Evolutionary conservation across 1,140 invertebrate species (phyloP).

Genomic region (Marisa cornuarietis): DNA sequence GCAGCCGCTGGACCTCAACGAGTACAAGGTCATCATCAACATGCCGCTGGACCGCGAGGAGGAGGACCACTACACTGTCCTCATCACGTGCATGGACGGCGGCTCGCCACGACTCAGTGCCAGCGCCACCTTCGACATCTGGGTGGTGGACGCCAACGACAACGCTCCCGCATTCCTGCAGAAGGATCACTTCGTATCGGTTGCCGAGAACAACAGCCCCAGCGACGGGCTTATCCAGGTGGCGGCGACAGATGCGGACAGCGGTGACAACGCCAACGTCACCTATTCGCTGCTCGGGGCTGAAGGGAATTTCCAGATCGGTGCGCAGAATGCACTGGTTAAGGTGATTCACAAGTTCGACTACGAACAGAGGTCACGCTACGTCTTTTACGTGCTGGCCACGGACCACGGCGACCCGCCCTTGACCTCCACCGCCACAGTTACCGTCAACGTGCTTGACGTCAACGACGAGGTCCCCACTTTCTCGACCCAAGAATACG

Average conservation of each 20-base stretch:
- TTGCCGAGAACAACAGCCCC: constrained; percentile 31
- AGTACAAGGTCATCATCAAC: constrained; percentile 49
- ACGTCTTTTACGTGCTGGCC: constrained; percentile 41
- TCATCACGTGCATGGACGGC: constrained; percentile 44
- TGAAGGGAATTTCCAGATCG: constrained; percentile 23
- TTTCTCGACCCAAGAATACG: constrained; percentile 30
- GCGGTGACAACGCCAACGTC: constrained; percentile 37
- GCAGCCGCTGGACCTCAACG: constrained; percentile 40
- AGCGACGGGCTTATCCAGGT: constrained; percentile 34
- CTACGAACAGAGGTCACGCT: constrained; percentile 30
- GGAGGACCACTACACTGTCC: constrained; percentile 33
- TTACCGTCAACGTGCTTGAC: constrained; percentile 43
- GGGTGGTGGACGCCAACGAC: constrained; percentile 53
- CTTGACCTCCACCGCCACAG: constrained; percentile 25
- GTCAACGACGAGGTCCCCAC: constrained; percentile 45
- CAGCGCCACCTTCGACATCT: constrained; percentile 38
- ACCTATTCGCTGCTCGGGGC: constrained; percentile 30
- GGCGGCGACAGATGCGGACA: constrained; percentile 39
- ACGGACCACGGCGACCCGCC: constrained; percentile 40
- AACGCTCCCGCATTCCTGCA: constrained; percentile 41
- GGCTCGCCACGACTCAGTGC: constrained; percentile 43
- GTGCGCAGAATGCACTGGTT: constrained; percentile 26
- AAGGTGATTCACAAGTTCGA: constrained; percentile 36
- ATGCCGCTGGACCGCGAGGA: constrained; percentile 41
- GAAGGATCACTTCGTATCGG: constrained; percentile 27